Evolutionary conservation across 2,797 vertebrate genomes (phyloP), one percentile per base, ranked within the genome.

Genomic region (Artibeus lituratus): DNA sequence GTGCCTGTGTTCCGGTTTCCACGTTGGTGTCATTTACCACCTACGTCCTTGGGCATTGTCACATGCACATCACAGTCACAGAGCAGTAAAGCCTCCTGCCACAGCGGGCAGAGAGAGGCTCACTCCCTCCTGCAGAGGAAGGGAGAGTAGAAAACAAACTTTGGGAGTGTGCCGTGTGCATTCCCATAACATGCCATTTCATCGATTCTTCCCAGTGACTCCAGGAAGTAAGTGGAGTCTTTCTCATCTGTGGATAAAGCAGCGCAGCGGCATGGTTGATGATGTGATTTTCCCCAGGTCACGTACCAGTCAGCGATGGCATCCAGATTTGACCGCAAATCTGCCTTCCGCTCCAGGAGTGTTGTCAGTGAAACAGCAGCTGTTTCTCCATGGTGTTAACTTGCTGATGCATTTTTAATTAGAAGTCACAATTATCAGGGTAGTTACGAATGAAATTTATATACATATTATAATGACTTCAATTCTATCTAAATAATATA

Each of bases 321-420:
- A 29, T 83, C 70, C 73, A 51, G 87, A 76, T 76, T 84, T 88
- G 87, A 96, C 74, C 12, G 32, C 19, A 77, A 51, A 65, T 94
- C 73, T 94, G 69, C 32, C 87, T 93, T 87, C 80, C 76, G 42
- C 53, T 91, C 62, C 18, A 77, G 89, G 73, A 92, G 72, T 80
- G 57, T 77, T 94, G 53, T 90, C 49, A 42, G 95, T 73, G 24
- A 7, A 91, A 62, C 80, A 84, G 15, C 83, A 95, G 83, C 94
- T 94, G 65, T 84, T 93, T 97, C 82, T 62, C 21, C 21, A n/a
- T 22, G 53, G 59, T 94, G 57, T 84, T 94, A 74, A 97, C 57
- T 82, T 93, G 29, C 59, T 81, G 87, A 84, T 62, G n/a, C 74
- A 91, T 94, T 97, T 97, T 93, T 84, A 94, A 97, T 74, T 44